These are phyloP conservation scores for Aplysia californica DNA, from an alignment of 1,140 invertebrate genomes.

Conservation along the genomic window DNA sequence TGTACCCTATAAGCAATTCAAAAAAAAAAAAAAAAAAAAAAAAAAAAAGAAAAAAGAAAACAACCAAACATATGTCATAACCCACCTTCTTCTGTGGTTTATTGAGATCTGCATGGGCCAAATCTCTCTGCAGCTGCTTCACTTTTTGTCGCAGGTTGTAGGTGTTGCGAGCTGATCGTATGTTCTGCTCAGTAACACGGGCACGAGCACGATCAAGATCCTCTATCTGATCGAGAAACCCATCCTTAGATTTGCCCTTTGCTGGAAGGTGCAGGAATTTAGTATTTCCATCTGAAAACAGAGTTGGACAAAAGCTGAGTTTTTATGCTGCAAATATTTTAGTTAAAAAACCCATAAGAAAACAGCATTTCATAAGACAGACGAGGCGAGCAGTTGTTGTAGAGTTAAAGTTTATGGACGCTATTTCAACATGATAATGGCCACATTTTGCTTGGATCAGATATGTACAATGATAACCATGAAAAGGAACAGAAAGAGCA, in stretches of 20 bases:
- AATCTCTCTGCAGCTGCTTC: conserved; percentile 50
- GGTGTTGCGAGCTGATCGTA: conserved; percentile 46
- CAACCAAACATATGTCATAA: no score
- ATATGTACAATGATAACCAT: neutral
- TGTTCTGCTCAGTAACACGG: conserved; percentile 46
- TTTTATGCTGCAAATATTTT: no score
- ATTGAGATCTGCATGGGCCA: conserved; percentile 34
- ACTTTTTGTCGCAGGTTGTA: conserved; percentile 59
- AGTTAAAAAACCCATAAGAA: no score
- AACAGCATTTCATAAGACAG: no score
- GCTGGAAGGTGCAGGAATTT: conserved; percentile 36
- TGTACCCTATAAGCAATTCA: no score
- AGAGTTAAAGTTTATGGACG: no score
- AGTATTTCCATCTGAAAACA: conserved; percentile 36
- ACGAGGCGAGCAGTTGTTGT: no score
- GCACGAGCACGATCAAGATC: conserved; percentile 38
- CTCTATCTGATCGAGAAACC: conserved; percentile 50
- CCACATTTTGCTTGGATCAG: neutral
- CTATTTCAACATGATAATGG: no score
- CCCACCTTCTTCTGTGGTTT: conserved; percentile 56
- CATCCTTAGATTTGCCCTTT: conserved; percentile 32
- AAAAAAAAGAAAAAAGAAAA: no score
- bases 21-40: no score
- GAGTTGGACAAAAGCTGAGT: neutral
- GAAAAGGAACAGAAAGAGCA: neutral